phyloP scores from a whole-genome alignment of 2,888 invertebrate genomes.

The Abscondita cerata region DNA sequence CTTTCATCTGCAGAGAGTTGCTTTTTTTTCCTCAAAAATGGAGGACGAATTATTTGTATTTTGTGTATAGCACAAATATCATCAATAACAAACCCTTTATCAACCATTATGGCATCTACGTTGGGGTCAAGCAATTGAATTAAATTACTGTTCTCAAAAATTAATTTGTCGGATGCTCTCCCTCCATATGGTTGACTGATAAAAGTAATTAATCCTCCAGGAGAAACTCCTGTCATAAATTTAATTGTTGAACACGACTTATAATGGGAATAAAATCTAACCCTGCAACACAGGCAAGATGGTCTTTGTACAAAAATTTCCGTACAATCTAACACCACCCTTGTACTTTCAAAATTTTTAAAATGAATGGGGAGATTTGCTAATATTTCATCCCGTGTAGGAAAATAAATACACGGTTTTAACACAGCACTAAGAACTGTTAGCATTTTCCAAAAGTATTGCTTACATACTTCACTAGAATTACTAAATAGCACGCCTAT shows the following conservation, averaged over 20 bases:
- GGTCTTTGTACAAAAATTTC: neutral
- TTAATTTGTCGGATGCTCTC: constrained; percentile 14
- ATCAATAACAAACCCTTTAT: constrained; percentile 33
- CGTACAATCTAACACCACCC: too few species aligned
- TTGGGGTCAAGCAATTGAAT: constrained; percentile 8
- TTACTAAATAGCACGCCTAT: constrained; percentile 1
- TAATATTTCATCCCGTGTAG: too few species aligned
- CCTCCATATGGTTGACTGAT: constrained; percentile 14
- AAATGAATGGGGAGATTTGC: constrained; percentile 6
- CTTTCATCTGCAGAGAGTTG: too few species aligned
- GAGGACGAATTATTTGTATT: constrained; percentile 26
- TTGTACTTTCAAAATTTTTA: constrained; percentile 6
- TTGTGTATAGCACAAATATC: constrained; percentile 16
- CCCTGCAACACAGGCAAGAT: neutral
- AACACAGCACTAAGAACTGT: neutral
- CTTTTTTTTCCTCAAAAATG: too few species aligned
- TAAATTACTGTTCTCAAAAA: constrained; percentile 17
- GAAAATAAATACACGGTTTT: neutral
- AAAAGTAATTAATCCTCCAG: constrained; percentile 23
- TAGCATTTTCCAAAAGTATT: too few species aligned
- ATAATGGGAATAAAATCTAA: constrained; percentile 20
- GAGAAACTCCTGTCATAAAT: constrained; percentile 23
- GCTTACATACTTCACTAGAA: neutral
- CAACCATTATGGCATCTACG: constrained; percentile 28
- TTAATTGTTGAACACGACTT: too few species aligned